A percentile compares a stretch with the other conserved stretches of the same genome.
These are phyloP conservation scores for Steinernema hermaphroditum DNA, from an alignment of 2,888 invertebrate genomes.

Conservation along the genomic window DNA sequence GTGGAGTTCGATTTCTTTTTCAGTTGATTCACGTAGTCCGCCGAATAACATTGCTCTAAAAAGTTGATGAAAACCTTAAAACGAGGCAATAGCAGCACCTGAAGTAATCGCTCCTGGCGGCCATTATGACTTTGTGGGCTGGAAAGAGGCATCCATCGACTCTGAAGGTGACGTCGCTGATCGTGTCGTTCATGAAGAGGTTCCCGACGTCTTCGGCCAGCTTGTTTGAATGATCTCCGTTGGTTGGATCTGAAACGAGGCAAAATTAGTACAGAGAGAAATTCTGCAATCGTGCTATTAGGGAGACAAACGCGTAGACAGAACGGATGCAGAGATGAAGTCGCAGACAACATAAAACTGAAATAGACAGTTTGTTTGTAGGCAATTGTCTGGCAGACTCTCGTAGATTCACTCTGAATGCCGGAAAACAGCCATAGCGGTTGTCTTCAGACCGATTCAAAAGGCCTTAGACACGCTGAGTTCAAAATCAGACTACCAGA, in stretches of 20 bases:
- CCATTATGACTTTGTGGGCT: constrained; percentile 83
- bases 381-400: no score
- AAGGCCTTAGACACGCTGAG: no score
- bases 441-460: no score
- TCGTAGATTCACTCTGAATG: no score
- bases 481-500: no score
- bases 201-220: constrained; percentile 83
- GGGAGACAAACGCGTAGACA: no score
- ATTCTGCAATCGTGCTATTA: no score
- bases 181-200: constrained; percentile 83
- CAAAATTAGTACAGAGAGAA: neutral
- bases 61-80: constrained; percentile 28
- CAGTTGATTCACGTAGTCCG: constrained; percentile 74
- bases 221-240: constrained; percentile 76
- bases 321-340: no score
- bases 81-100: constrained; percentile 70
- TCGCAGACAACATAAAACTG: no score
- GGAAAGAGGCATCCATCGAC: constrained; percentile 77
- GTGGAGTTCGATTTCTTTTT: constrained; percentile 72
- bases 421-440: no score
- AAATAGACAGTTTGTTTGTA: no score
- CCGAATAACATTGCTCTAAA: constrained; percentile 73
- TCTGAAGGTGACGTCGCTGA: constrained; percentile 78
- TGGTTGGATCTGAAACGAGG: constrained; percentile 27
- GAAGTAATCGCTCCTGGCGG: constrained; percentile 93